Evolutionary conservation across 2,797 vertebrate genomes (phyloP).

Genomic region (Typhlichthys eigenmanni): DNA sequence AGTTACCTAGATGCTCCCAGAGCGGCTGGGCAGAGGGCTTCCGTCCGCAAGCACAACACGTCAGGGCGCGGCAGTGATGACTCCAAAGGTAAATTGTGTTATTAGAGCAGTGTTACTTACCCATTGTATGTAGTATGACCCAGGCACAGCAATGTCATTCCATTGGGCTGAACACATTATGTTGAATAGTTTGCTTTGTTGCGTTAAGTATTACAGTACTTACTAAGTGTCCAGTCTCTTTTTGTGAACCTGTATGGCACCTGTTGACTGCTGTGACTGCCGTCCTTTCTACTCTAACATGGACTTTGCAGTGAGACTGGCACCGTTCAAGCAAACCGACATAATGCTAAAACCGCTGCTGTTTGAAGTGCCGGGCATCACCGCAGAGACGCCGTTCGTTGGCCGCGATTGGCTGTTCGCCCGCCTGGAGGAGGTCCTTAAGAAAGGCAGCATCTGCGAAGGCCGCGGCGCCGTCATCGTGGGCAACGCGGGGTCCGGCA

Average conservation of each 20-base stretch:
- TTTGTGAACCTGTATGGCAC: slow-evolving; percentile 16
- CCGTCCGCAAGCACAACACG: slow-evolving; percentile 86
- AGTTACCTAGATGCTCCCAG: slow-evolving; percentile 90
- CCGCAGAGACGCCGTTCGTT: slow-evolving; percentile 88
- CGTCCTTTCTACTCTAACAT: not conserved
- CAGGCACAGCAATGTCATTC: slow-evolving; percentile 23
- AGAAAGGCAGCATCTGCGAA: slow-evolving; percentile 75
- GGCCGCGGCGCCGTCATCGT: slow-evolving; percentile 87
- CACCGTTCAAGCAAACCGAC: slow-evolving; percentile 92
- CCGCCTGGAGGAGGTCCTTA: slow-evolving; percentile 86
- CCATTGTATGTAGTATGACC: no score
- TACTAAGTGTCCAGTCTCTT: not conserved
- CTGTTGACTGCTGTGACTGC: not conserved
- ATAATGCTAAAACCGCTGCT: slow-evolving; percentile 95
- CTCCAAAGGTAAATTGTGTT: slow-evolving; percentile 81
- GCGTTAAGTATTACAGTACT: no score
- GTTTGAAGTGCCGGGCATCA: slow-evolving; percentile 95
- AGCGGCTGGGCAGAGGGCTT: slow-evolving; percentile 85
- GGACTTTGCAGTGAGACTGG: slow-evolving; percentile 80
- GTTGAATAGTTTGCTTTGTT: no score
- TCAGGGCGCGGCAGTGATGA: slow-evolving; percentile 87
- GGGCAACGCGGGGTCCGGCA: slow-evolving; percentile 94
- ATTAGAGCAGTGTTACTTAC: not conserved
- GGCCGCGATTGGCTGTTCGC: slow-evolving; percentile 95
- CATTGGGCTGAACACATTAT: slow-evolving; percentile 7